A percentile compares a stretch with the other conserved stretches of the same genome.
phyloP scores from a whole-genome alignment of 2,113 vertebrate species.

The Chionodraco myersi region DNA sequence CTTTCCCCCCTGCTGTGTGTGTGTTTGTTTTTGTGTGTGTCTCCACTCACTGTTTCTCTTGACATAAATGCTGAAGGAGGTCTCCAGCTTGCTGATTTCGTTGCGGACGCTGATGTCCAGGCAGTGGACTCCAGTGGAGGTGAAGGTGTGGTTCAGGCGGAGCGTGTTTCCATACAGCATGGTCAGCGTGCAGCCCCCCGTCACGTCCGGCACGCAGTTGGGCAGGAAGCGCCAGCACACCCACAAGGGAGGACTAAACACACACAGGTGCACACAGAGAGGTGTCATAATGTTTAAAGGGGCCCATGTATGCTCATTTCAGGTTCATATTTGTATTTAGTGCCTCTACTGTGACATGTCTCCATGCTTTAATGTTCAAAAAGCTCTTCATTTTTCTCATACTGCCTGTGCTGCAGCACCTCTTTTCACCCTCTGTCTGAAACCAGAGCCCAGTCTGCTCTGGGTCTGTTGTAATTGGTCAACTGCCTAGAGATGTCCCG shows the following conservation, averaged over 20 bases:
- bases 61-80: conserved; percentile 85
- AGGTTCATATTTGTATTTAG: no score
- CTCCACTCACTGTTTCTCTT: conserved; percentile 83
- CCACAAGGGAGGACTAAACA: conserved; percentile 85
- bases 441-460: no score
- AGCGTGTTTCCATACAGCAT: conserved; percentile 81
- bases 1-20: background rate
- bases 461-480: no score
- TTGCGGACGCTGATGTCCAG: conserved; percentile 87
- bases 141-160: conserved; percentile 87
- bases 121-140: conserved; percentile 84
- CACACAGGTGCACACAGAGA: conserved; percentile 1
- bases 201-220: conserved; percentile 79
- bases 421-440: no score
- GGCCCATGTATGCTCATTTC: no score
- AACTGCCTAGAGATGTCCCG: no score
- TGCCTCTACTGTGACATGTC: no score
- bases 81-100: conserved; percentile 84
- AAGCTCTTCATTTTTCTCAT: no score
- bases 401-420: no score
- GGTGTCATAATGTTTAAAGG: background rate
- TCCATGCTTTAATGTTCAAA: no score
- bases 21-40: background rate
- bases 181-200: conserved; percentile 84
- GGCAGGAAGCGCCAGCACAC: conserved; percentile 90